Base-by-base conservation (phyloP, 1,140 invertebrate species). In the Bombus confusus region DNA sequence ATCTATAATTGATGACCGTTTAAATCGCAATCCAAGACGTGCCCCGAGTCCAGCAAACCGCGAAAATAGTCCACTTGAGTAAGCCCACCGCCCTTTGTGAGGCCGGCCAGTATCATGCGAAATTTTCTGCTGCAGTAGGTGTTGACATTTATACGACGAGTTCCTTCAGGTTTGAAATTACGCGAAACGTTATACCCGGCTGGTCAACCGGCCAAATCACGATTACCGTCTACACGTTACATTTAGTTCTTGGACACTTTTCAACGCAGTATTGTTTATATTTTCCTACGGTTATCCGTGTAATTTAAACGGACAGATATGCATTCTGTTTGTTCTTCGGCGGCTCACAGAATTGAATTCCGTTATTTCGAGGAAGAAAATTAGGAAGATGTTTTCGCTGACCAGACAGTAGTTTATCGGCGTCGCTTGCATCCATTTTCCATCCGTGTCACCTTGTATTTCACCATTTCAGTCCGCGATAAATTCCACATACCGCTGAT, bases 1-100 rank as follows among this genome's bases (percentile, higher is more conserved):
- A 81, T 81, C 84, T 80, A 69, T 68, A 80, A 81, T 75, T n/a
- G 37, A 81, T 81, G 84, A 37, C 37, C 84, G 69, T 85, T 85
- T 81, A 81, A 85, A 74, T 85, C 28, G 71, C 37, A 15, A 80
- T 8, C 47, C 57, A n/a, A 68, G 71, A 68, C 84, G 72, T 68
- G 2, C 28, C 12, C 5, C 37, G 22, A 62, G 47, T 43, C 47
- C 12, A 9, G 34, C 4, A 37, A 41, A 41, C 28, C 59, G 59
- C 78, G 78, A 66, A 80, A 85, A 85, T 84, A 69, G 66, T 72
- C 37, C 31, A 9, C 25, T 34, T 15, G n/a, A 28, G 18, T 83
- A 66, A 76, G 73, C 80, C 28, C 6, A 13, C 9, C 0, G 47
- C 64, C 81, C 64, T 83, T 83, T 78, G 74, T 69, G 74, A 41